Percentiles rank a stretch among this genome's conserved stretches.
phyloP scores from a whole-genome alignment of 2,113 vertebrate genomes.

The Phalacrocorax carbo region DNA sequence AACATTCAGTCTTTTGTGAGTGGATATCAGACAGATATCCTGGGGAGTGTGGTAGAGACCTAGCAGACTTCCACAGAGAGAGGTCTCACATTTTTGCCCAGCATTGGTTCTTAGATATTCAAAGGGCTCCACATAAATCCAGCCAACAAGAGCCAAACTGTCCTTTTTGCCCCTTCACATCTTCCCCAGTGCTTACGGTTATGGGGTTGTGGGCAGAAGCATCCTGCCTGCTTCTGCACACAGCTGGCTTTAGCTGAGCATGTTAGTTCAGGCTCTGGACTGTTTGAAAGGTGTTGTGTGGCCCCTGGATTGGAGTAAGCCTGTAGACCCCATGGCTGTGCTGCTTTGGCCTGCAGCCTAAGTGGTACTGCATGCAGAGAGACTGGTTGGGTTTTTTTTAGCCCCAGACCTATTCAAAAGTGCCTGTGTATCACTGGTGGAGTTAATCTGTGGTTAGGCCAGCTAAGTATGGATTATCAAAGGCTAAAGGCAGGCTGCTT shows the following conservation, averaged over 20 bases:
- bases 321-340: not conserved
- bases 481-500: not conserved
- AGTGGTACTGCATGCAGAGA: not conserved
- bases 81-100: not conserved
- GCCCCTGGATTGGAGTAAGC: not conserved
- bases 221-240: not conserved
- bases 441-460: not conserved
- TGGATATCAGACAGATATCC: fast-evolving
- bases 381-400: not conserved
- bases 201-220: not conserved
- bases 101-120: not conserved
- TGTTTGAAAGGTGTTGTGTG: not conserved
- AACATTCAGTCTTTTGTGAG: not conserved
- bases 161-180: not conserved
- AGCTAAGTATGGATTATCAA: not conserved
- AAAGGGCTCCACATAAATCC: not conserved
- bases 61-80: not conserved
- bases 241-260: not conserved
- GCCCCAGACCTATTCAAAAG: not conserved
- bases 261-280: not conserved
- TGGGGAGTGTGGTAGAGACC: not conserved
- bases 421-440: not conserved
- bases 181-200: not conserved
- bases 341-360: not conserved
- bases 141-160: not conserved